A percentile compares a stretch with the other conserved stretches of the same genome.
Conservation (phyloP, 2,113 vertebrate genomes). For the Artemisiospiza belli region DNA sequence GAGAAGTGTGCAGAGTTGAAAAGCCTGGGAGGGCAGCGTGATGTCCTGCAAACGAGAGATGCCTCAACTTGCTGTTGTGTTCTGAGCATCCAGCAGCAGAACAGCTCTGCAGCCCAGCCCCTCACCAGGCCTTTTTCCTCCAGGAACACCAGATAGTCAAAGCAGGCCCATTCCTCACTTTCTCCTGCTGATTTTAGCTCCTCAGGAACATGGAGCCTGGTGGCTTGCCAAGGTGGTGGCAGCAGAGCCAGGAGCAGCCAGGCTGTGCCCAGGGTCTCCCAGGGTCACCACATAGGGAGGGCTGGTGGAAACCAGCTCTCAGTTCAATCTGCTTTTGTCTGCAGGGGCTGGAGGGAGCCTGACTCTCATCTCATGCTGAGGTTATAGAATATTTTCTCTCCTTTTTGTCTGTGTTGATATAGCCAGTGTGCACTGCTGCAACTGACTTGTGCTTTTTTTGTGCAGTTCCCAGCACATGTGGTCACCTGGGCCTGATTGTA, state of each 20-base stretch:
- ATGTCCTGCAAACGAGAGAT: not conserved
- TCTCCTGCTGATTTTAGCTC: not conserved
- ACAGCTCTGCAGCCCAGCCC: rapidly evolving
- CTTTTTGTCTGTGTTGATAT: not conserved
- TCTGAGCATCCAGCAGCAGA: not conserved
- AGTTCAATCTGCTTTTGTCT: not conserved
- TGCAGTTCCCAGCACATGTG: conserved; percentile 30
- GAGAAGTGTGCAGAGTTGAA: not conserved
- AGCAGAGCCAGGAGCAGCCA: not conserved
- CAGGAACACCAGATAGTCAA: rapidly evolving
- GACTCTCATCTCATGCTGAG: not conserved
- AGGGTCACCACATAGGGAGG: rapidly evolving
- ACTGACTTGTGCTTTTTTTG: conserved; percentile 28
- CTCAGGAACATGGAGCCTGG: not conserved
- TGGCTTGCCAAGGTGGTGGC: not conserved
- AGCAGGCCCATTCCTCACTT: not conserved
- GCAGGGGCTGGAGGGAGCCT: not conserved
- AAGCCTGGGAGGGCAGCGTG: rapidly evolving
- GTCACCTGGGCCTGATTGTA: not conserved
- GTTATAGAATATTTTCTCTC: conserved; percentile 1
- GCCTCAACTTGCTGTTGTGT: rapidly evolving
- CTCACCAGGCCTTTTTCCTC: not conserved
- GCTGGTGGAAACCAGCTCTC: not conserved
- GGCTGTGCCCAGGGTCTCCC: not conserved
- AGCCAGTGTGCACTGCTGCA: not conserved